A percentile compares a stretch with the other conserved stretches of the same genome.
Evolutionary conservation across 2,113 vertebrate genomes (phyloP).

Genomic region (Callipepla squamata): DNA sequence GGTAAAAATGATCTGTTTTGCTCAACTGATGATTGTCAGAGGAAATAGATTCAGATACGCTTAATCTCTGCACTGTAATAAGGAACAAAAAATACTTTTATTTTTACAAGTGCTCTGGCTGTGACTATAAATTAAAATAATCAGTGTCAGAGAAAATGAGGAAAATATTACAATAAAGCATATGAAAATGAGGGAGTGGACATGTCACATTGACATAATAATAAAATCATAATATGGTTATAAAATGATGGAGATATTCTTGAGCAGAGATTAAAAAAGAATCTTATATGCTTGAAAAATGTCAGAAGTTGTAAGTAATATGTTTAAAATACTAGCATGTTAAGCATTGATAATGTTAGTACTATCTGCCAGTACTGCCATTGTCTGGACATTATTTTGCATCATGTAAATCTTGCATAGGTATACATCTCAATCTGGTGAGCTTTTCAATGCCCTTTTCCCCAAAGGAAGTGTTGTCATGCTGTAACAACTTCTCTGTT

Average conservation of each 20-base stretch:
- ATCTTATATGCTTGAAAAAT: conserved; percentile 24
- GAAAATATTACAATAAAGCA: conserved; percentile 69
- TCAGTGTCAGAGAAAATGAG: conserved; percentile 74
- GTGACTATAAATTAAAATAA: conserved; percentile 79
- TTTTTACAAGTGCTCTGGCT: conserved; percentile 59
- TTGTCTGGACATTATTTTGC: neutral
- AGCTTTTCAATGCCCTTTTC: neutral
- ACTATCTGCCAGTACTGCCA: neutral
- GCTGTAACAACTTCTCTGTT: neutral
- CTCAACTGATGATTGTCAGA: conserved; percentile 27
- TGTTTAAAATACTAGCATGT: conserved; percentile 8
- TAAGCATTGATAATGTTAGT: neutral
- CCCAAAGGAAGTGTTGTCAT: neutral
- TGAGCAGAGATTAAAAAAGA: conserved; percentile 17
- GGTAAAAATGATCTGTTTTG: conserved; percentile 70
- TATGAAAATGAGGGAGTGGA: conserved; percentile 56
- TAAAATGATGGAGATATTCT: conserved; percentile 45
- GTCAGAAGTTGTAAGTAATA: neutral
- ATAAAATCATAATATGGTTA: conserved; percentile 65
- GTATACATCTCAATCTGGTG: neutral
- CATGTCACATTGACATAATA: conserved; percentile 47
- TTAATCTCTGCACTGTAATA: conserved; percentile 59
- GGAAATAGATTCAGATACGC: conserved; percentile 29
- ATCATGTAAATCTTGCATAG: neutral
- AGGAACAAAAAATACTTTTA: conserved; percentile 48